Conservation (phyloP, 2,888 invertebrate species). For the Anarsia innoxiella region DNA sequence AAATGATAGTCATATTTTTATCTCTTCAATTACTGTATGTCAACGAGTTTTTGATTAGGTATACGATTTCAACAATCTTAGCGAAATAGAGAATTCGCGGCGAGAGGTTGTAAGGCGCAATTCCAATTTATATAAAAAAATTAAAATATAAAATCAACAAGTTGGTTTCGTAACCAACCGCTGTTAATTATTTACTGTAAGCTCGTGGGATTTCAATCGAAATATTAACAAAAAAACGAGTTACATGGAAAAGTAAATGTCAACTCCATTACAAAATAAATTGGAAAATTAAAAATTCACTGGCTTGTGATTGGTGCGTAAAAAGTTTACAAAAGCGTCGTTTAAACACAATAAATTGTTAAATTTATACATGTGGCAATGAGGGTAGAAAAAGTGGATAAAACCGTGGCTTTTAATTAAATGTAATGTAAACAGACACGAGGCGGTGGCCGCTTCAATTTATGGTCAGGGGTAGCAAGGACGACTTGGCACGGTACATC, state of each 20-base stretch:
- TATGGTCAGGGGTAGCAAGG: slow-evolving; percentile 30
- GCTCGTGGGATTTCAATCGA: too few relatives aligned
- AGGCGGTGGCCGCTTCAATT: slow-evolving; percentile 35
- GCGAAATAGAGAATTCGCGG: too few relatives aligned
- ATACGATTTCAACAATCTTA: too few relatives aligned
- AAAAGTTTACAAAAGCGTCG: slow-evolving; percentile 22
- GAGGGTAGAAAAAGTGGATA: slow-evolving; percentile 27
- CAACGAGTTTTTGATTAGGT: too few relatives aligned
- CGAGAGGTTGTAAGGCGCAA: too few relatives aligned
- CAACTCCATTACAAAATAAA: slow-evolving; percentile 9
- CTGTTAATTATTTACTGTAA: too few relatives aligned
- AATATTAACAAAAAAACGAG: too few relatives aligned
- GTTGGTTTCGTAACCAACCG: too few relatives aligned
- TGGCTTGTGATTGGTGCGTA: slow-evolving; percentile 18
- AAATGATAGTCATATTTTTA: too few relatives aligned
- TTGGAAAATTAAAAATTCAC: slow-evolving; percentile 17
- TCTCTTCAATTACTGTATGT: too few relatives aligned
- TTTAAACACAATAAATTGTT: slow-evolving; percentile 20
- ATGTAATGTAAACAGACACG: slow-evolving; percentile 50
- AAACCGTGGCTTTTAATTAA: slow-evolving; percentile 45
- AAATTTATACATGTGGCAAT: slow-evolving; percentile 27
- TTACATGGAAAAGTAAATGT: background rate
- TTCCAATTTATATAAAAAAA: too few relatives aligned
- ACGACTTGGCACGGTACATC: slow-evolving; percentile 26
- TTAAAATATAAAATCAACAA: too few relatives aligned